Percentiles rank a stretch among this genome's conserved stretches.
These are phyloP conservation scores for Eupithecia pulchellata DNA, from an alignment of 2,888 invertebrate genomes.

Conservation along the genomic window DNA sequence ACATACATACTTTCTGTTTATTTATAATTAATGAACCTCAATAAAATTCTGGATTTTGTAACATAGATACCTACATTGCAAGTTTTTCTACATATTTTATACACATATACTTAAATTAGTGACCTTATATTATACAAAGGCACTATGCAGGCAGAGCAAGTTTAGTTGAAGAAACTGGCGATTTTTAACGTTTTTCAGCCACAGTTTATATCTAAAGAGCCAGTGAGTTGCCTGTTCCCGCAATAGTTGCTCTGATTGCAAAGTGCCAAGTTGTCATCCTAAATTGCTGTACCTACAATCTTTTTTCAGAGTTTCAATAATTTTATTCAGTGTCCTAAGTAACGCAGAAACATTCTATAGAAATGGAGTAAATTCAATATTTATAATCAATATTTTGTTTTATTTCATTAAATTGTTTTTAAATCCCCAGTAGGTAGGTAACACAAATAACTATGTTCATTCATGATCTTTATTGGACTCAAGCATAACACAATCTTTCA, in stretches of 20 bases:
- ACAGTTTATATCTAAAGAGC: no score
- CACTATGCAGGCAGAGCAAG: no score
- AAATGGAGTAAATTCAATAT: constrained; percentile 76
- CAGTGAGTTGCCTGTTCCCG: no score
- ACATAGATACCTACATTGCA: constrained; percentile 17
- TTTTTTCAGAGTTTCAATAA: constrained; percentile 55
- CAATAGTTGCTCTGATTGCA: no score
- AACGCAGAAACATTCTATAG: constrained; percentile 73
- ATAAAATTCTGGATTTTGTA: constrained; percentile 21
- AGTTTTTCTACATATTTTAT: constrained; percentile 42
- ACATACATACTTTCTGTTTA: constrained; percentile 13
- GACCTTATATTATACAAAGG: background rate
- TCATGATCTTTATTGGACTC: constrained; percentile 59
- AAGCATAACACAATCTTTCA: constrained; percentile 56
- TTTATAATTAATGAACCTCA: constrained; percentile 24
- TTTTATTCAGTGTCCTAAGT: constrained; percentile 53
- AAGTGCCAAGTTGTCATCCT: constrained; percentile 45
- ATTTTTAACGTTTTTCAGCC: no score
- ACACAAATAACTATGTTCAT: constrained; percentile 28
- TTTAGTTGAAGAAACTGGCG: no score
- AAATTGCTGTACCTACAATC: constrained; percentile 59
- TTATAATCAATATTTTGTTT: constrained; percentile 65
- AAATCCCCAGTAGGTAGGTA: background rate
- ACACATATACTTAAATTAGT: constrained; percentile 33
- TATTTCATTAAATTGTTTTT: constrained; percentile 34